Conservation (phyloP, 2,888 invertebrate species). For the Leistus spinibarbis region DNA sequence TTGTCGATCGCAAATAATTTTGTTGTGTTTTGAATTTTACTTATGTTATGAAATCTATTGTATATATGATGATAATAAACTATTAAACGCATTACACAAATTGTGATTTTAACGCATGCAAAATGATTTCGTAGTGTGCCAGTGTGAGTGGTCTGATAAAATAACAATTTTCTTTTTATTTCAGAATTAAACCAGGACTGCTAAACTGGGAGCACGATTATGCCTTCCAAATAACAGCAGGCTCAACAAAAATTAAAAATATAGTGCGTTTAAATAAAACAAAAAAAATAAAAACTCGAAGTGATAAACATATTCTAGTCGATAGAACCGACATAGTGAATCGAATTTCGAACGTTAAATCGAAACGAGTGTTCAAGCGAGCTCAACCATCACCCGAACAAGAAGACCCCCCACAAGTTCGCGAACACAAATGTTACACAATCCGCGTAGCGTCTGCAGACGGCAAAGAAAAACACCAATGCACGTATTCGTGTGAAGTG, state of each 20-base stretch:
- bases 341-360: background rate
- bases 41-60: background rate
- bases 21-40: background rate
- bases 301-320: background rate
- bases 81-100: background rate
- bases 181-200: constrained; percentile 9
- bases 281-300: background rate
- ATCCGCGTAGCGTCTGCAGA: constrained; percentile 15
- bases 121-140: background rate
- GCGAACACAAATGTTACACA: constrained; percentile 28
- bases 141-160: background rate
- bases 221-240: constrained; percentile 8
- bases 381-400: background rate
- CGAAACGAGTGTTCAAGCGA: background rate
- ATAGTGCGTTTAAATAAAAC: background rate
- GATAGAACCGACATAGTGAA: constrained; percentile 14
- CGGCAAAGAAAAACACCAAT: constrained; percentile 26
- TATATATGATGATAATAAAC: background rate
- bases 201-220: constrained; percentile 33
- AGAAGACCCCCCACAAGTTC: background rate
- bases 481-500: constrained; percentile 51
- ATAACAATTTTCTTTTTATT: constrained; percentile 14
- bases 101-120: background rate
- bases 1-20: background rate
- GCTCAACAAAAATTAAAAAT: background rate